Evolutionary conservation across 1,140 invertebrate species (phyloP).

Genomic region (Caenorhabditis remanei): DNA sequence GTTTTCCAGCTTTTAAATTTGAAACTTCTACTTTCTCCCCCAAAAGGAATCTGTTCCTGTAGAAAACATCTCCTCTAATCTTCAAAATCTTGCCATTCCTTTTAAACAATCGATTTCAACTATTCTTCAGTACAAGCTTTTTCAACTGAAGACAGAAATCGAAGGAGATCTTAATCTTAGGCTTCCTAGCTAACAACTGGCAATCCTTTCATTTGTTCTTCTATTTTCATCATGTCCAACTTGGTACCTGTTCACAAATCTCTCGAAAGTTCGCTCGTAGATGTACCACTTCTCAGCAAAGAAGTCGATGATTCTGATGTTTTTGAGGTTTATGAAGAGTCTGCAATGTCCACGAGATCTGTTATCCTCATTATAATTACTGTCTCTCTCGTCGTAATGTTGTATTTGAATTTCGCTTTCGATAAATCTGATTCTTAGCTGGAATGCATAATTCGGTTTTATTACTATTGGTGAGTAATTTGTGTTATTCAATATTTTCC

Average conservation of each 20-base stretch:
- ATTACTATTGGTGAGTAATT: too few relatives aligned
- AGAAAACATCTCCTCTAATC: background rate
- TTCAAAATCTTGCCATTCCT: background rate
- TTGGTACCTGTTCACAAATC: conserved; percentile 32
- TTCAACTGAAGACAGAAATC: background rate
- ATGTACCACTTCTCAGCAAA: conserved; percentile 21
- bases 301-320: background rate
- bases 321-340: background rate
- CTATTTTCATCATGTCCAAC: conserved; percentile 20
- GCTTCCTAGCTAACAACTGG: background rate
- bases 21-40: too few relatives aligned
- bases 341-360: background rate
- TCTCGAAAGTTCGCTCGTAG: background rate
- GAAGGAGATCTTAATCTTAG: background rate
- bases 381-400: background rate
- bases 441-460: too few relatives aligned
- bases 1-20: too few relatives aligned
- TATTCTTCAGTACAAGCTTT: background rate
- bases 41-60: too few relatives aligned
- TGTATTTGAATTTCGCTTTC: background rate
- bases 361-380: background rate
- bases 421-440: background rate
- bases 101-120: background rate
- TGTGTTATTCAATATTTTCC: too few relatives aligned
- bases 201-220: background rate